Percentiles rank a stretch among this genome's conserved stretches.
Conservation (phyloP, 2,888 invertebrate genomes). For the Orthosia incerta region DNA sequence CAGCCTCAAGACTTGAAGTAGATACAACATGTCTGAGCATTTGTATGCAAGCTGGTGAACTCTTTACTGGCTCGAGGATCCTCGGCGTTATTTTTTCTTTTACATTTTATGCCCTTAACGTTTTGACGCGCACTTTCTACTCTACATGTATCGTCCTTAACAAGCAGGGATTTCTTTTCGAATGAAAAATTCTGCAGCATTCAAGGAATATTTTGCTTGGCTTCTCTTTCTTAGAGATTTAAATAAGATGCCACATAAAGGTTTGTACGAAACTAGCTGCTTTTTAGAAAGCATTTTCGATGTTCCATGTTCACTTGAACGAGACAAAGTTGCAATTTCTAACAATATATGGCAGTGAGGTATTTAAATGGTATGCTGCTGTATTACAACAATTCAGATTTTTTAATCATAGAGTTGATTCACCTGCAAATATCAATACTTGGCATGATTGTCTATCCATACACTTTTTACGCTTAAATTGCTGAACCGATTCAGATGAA, state of each 20-base stretch:
- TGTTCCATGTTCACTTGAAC: slow-evolving; percentile 2
- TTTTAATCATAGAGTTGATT: no score
- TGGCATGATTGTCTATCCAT: no score
- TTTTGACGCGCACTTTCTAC: slow-evolving; percentile 76
- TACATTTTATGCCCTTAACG: slow-evolving; percentile 76
- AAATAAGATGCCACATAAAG: slow-evolving; percentile 37
- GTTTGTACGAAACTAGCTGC: slow-evolving; percentile 20
- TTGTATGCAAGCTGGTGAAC: slow-evolving; percentile 72
- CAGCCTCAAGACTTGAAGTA: slow-evolving; percentile 64
- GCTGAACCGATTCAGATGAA: no score
- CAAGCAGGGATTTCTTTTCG: slow-evolving; percentile 71
- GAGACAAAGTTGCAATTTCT: not conserved
- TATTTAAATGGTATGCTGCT: no score
- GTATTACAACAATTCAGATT: no score
- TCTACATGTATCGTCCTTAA: slow-evolving; percentile 75
- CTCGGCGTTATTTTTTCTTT: slow-evolving; percentile 73
- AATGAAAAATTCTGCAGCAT: slow-evolving; percentile 69
- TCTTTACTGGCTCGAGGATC: slow-evolving; percentile 72
- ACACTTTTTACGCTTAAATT: no score
- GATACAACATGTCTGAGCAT: slow-evolving; percentile 72
- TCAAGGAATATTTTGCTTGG: slow-evolving; percentile 70
- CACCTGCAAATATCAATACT: no score
- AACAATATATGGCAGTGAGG: not conserved
- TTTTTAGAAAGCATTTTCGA: not conserved
- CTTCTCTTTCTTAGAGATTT: slow-evolving; percentile 57